Percentiles rank a stretch among this genome's conserved stretches.
phyloP scores from a whole-genome alignment of 1,140 invertebrate species.

The fruit fly (Drosophila melanogaster) region Release_6_plus_ISO1_MT NT_037436.4:15760001-15760500 shows the following conservation, averaged over 20 bases:
- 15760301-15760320: constrained; percentile 49
- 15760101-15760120: constrained; percentile 29
- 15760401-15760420: constrained; percentile 55
- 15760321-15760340: constrained; percentile 50
- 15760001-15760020: constrained; percentile 50
- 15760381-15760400: constrained; percentile 17
- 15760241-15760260: constrained; percentile 40
- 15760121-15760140: constrained; percentile 66
- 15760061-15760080: constrained; percentile 6
- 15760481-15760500: constrained; percentile 74
- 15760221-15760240: constrained; percentile 37
- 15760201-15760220: constrained; percentile 76
- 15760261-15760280: constrained; percentile 70
- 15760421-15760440: constrained; percentile 79
- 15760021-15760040: constrained; percentile 38
- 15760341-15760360: constrained; percentile 63
- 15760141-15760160: constrained; percentile 71
- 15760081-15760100: neutral
- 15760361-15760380: constrained; percentile 14
- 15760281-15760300: constrained; percentile 68
- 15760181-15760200: constrained; percentile 83
- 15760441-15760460: constrained; percentile 49
- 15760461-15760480: constrained; percentile 67
- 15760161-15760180: constrained; percentile 82
- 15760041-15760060: constrained; percentile 56